These are phyloP conservation scores for Steromphala cineraria DNA, from an alignment of 2,888 invertebrate species.

Conservation along the genomic window DNA sequence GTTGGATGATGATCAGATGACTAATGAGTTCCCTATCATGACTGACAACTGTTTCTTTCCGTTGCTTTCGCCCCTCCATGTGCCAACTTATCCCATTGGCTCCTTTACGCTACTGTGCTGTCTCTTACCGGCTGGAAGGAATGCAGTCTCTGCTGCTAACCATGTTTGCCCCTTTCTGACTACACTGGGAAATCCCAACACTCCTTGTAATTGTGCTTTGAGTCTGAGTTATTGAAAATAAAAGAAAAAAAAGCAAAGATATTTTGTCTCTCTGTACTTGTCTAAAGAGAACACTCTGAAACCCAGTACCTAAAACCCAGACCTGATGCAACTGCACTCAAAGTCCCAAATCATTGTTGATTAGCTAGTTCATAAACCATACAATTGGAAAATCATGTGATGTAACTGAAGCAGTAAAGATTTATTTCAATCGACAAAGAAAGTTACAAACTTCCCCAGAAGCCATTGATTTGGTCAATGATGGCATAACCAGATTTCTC, in stretches of 20 bases:
- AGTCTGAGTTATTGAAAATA: background rate
- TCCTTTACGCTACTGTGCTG: no score
- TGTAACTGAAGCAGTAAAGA: constrained; percentile 15
- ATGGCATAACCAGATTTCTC: constrained; percentile 13
- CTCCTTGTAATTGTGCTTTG: background rate
- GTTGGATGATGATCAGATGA: no score
- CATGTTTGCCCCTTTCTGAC: background rate
- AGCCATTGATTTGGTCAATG: constrained; percentile 4
- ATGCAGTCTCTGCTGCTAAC: background rate
- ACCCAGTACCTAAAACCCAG: constrained; percentile 14
- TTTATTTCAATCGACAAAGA: constrained; percentile 22
- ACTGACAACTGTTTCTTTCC: no score
- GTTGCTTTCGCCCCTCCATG: no score
- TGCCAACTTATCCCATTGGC: no score
- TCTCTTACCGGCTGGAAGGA: background rate
- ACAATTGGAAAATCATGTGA: constrained; percentile 17
- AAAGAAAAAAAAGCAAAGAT: constrained; percentile 8
- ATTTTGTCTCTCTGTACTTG: background rate
- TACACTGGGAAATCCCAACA: constrained; percentile 6
- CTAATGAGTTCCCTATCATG: no score
- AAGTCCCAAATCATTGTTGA: constrained; percentile 8
- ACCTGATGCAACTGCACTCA: constrained; percentile 2
- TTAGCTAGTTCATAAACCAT: constrained; percentile 17
- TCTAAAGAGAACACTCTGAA: background rate
- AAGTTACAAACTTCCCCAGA: constrained; percentile 24